Conservation (phyloP, 2,113 vertebrate species). For the Macrotus californicus region DNA sequence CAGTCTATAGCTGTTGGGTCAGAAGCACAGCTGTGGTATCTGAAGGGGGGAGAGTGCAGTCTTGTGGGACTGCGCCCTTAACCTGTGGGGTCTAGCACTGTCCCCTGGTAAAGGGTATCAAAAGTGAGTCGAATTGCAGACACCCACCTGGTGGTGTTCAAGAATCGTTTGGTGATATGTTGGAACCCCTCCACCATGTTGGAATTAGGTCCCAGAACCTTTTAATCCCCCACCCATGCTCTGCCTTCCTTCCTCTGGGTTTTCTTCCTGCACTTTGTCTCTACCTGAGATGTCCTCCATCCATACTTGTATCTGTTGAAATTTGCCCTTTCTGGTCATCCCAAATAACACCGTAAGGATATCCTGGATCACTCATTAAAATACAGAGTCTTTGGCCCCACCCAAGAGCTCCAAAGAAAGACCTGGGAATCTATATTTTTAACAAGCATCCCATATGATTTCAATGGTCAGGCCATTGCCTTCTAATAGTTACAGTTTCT, state of each 20-base stretch:
- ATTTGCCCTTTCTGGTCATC: not conserved
- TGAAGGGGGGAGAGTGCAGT: too few relatives aligned
- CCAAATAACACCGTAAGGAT: not conserved
- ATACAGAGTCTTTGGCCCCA: not conserved
- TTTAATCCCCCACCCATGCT: not conserved
- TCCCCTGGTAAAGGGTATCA: not conserved
- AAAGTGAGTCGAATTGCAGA: not conserved
- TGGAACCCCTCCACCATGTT: not conserved
- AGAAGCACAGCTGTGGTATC: too few relatives aligned
- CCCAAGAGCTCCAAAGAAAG: not conserved
- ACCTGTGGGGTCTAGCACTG: too few relatives aligned
- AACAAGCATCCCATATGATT: not conserved
- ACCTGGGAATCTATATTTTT: not conserved
- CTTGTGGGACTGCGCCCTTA: too few relatives aligned
- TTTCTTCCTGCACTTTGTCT: not conserved
- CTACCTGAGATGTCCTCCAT: not conserved
- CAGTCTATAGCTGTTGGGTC: too few relatives aligned
- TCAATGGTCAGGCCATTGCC: not conserved
- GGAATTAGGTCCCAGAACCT: not conserved
- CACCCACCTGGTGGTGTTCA: not conserved
- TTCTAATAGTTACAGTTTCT: not conserved
- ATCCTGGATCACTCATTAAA: not conserved
- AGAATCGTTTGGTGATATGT: not conserved
- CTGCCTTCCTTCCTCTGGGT: not conserved
- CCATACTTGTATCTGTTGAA: not conserved